Base-by-base conservation (phyloP, 2,888 invertebrate genomes). In the Darwinula stevensoni region DNA sequence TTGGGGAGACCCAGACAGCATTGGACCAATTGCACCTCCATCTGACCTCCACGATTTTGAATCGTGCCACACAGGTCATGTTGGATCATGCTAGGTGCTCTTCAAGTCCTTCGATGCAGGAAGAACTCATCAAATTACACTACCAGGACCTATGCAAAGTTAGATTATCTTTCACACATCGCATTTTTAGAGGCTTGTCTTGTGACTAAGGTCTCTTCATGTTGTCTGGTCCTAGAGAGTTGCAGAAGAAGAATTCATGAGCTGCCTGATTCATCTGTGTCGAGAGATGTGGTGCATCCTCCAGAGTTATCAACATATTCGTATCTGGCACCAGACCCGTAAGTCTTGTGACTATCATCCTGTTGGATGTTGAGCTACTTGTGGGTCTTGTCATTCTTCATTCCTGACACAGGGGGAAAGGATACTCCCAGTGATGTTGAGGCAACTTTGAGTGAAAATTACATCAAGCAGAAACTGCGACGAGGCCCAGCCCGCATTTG, bases 21-120 rank as follows among this genome's bases (percentile, higher is more conserved):
- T 74, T 86, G 65, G 88, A 91, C 49, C 84, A 86, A 48, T 51
- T 91, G 6, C 78, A 82, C 41, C 84, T 91, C 65, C 84, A 88
- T 48, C 86, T 80, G 44, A 74, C 82, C 1, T 80, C 80, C 27
- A 75, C 82, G 0, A 75, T 91, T 12, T 86, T 54, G 41, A 53
- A 53, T 40, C 50, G 47, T 22, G 51, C 54, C 4, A 53, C 53
- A 41, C 46, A 44, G 27, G n/a, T n/a, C n/a, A n/a, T n/a, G n/a
- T n/a, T n/a, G n/a, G n/a, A 47, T 53, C 27, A 52, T 55, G 3
- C 42, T 53, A 12, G n/a, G n/a, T n/a, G n/a, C n/a, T n/a, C n/a
- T n/a, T n/a, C n/a, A n/a, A n/a, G n/a, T n/a, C n/a, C n/a, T n/a
- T n/a, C n/a, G n/a, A n/a, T n/a, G n/a, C n/a, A n/a, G n/a, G n/a